phyloP scores from a whole-genome alignment of 2,113 vertebrate genomes.

The Butorides virescens region DNA sequence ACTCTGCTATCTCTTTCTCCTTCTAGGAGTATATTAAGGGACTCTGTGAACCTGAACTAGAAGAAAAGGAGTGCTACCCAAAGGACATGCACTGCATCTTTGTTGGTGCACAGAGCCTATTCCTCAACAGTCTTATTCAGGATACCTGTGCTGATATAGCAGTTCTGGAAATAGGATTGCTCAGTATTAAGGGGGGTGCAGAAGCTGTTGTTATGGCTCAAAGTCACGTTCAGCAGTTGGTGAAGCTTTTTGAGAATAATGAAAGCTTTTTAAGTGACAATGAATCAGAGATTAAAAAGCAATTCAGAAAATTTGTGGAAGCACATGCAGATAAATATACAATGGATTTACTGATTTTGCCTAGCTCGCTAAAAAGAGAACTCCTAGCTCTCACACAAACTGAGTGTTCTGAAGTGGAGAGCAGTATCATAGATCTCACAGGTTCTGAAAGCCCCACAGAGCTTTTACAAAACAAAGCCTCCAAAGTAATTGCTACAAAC shows the following conservation, averaged over 20 bases:
- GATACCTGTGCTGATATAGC: slow-evolving; percentile 92
- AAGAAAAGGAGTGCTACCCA: slow-evolving; percentile 88
- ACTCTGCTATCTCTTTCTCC: neutral
- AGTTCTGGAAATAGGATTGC: slow-evolving; percentile 83
- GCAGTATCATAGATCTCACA: slow-evolving; percentile 8
- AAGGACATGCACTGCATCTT: slow-evolving; percentile 98
- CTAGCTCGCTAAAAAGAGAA: slow-evolving; percentile 91
- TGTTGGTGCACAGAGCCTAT: slow-evolving; percentile 85
- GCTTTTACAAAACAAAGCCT: neutral
- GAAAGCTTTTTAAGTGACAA: slow-evolving; percentile 78
- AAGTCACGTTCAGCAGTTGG: slow-evolving; percentile 92
- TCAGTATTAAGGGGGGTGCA: slow-evolving; percentile 82
- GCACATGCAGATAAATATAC: slow-evolving; percentile 90
- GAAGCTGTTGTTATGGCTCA: slow-evolving; percentile 96
- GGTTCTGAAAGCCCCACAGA: neutral
- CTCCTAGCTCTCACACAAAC: slow-evolving; percentile 82
- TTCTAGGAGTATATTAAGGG: slow-evolving; percentile 92
- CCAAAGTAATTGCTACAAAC: neutral
- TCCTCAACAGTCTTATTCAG: slow-evolving; percentile 87
- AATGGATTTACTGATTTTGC: slow-evolving; percentile 93
- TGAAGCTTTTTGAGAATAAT: slow-evolving; percentile 89
- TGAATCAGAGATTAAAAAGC: slow-evolving; percentile 87
- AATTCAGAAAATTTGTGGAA: slow-evolving; percentile 91
- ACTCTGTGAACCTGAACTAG: slow-evolving; percentile 92
- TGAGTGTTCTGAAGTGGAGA: neutral